Percentiles rank a stretch among this genome's conserved stretches.
phyloP scores from a whole-genome alignment of 2,888 invertebrate species.

The Alcis repandata region DNA sequence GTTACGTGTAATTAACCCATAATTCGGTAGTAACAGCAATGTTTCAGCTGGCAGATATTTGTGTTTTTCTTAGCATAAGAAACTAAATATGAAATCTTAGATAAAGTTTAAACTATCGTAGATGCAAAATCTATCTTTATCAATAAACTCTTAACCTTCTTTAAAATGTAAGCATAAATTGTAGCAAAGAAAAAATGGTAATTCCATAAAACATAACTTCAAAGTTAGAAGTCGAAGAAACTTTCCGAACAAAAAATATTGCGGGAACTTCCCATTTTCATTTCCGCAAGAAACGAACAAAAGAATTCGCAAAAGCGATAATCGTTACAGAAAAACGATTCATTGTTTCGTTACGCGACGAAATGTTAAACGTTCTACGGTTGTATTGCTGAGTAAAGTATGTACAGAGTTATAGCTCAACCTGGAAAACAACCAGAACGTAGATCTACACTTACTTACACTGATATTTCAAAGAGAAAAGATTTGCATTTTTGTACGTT shows the following conservation, averaged over 20 bases:
- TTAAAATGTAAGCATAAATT: background rate
- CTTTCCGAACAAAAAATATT: constrained; percentile 36
- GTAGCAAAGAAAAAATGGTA: background rate
- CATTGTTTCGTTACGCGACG: constrained; percentile 47
- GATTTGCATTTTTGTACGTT: too few relatives aligned
- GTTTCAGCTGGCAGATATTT: too few relatives aligned
- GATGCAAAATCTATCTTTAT: too few relatives aligned
- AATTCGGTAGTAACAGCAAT: too few relatives aligned
- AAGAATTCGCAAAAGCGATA: constrained; percentile 44
- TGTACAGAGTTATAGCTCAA: background rate
- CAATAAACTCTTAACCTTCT: background rate
- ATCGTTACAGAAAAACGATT: constrained; percentile 46
- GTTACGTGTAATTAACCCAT: too few relatives aligned
- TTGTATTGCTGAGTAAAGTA: background rate
- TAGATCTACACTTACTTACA: background rate
- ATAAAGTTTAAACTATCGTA: too few relatives aligned
- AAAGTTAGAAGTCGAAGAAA: constrained; percentile 7
- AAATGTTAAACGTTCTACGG: constrained; percentile 15
- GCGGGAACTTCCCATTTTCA: constrained; percentile 36
- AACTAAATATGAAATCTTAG: too few relatives aligned
- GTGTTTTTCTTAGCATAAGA: too few relatives aligned
- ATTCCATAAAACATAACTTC: constrained; percentile 2
- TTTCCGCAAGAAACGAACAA: constrained; percentile 40
- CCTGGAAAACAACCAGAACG: too few relatives aligned
- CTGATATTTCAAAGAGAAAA: too few relatives aligned